Conservation (phyloP, 2,113 vertebrate genomes). For the Perca fluviatilis region DNA sequence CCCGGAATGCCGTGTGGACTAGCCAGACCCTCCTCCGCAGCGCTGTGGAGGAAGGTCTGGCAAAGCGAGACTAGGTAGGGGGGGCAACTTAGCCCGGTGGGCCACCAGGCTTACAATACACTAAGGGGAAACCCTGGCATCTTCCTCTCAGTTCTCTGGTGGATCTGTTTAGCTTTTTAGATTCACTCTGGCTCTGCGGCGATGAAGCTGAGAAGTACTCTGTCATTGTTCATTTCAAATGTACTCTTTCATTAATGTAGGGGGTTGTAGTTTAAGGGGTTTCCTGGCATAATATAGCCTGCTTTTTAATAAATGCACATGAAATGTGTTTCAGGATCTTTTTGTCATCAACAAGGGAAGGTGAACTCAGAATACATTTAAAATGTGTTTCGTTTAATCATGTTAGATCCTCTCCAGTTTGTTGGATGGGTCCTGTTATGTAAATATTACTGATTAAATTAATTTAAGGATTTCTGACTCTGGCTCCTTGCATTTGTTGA, state of each 20-base stretch:
- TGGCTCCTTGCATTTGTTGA: neutral
- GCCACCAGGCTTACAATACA: no score
- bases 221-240: constrained; percentile 46
- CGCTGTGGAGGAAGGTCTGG: no score
- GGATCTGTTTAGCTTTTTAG: neutral
- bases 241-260: constrained; percentile 51
- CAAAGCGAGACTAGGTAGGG: no score
- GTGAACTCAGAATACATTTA: constrained; percentile 59
- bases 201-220: constrained; percentile 43
- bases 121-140: neutral
- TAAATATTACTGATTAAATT: constrained; percentile 89
- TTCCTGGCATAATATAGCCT: constrained; percentile 49
- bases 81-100: no score
- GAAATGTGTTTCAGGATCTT: constrained; percentile 59
- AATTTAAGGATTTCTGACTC: constrained; percentile 84
- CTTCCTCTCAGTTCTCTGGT: constrained; percentile 17
- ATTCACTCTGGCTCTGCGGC: constrained; percentile 31
- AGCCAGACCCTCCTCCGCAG: no score
- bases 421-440: constrained; percentile 79
- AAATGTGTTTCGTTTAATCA: constrained; percentile 68
- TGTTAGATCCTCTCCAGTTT: constrained; percentile 71
- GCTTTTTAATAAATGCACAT: constrained; percentile 56
- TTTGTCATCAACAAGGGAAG: constrained; percentile 57
- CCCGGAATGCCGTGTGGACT: no score
- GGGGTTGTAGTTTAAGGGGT: constrained; percentile 33